Evolutionary conservation across 2,797 vertebrate genomes (phyloP).

Genomic region (Pangasius mekongensis): DNA sequence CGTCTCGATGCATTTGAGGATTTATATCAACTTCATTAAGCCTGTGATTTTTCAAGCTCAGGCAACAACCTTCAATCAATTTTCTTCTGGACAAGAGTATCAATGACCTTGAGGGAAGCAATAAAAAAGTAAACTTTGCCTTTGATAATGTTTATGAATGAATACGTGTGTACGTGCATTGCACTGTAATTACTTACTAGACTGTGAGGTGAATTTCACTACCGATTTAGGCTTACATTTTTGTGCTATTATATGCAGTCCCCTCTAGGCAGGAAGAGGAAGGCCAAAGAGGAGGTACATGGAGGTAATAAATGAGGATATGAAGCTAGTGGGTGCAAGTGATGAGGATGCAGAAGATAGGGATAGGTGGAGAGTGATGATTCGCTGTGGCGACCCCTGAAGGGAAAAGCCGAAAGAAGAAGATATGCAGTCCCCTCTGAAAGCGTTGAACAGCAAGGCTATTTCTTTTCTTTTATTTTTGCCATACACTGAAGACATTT

Average conservation of each 20-base stretch:
- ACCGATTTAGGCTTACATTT: neutral
- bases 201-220: neutral
- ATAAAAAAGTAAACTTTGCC: neutral
- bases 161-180: neutral
- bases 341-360: too few species aligned
- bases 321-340: too few species aligned
- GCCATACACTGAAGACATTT: neutral
- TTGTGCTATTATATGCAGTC: neutral
- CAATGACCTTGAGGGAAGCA: neutral
- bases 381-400: too few species aligned
- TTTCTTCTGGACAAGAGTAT: neutral
- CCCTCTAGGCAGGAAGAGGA: too few species aligned
- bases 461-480: neutral
- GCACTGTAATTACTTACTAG: neutral
- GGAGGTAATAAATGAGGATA: too few species aligned
- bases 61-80: neutral
- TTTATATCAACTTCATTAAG: neutral
- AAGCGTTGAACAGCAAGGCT: neutral
- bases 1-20: neutral
- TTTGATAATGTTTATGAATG: neutral
- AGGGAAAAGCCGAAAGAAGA: too few species aligned
- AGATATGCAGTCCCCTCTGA: neutral
- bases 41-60: neutral
- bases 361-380: too few species aligned
- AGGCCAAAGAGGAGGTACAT: too few species aligned